Percentiles rank a stretch among this genome's conserved stretches.
Evolutionary conservation across 1,140 invertebrate genomes (phyloP).

Genomic region (Bombus affinis): DNA sequence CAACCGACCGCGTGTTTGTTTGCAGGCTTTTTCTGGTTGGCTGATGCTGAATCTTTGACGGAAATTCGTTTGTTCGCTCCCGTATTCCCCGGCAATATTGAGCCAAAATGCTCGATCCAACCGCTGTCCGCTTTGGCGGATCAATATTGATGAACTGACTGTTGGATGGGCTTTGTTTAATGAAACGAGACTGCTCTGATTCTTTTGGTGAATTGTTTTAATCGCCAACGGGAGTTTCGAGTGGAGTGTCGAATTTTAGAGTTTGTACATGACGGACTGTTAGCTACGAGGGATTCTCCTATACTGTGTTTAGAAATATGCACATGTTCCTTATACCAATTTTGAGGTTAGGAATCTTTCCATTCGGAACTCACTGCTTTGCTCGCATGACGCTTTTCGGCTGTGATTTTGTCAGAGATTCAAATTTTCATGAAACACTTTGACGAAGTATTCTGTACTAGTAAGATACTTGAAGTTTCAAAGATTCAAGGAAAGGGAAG

Average conservation of each 20-base stretch:
- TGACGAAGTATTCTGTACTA: no score
- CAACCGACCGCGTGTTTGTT: neutral
- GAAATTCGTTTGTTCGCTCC: neutral
- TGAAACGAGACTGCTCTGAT: neutral
- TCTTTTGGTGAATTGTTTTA: neutral
- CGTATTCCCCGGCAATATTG: neutral
- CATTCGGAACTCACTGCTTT: no score
- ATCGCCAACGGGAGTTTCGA: neutral
- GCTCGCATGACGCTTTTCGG: no score
- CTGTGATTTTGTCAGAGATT: no score
- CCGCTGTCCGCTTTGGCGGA: neutral
- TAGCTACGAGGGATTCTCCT: no score
- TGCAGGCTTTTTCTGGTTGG: neutral
- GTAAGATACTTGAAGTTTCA: no score
- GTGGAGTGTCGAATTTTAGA: neutral
- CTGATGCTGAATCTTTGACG: constrained; percentile 11
- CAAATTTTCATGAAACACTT: no score
- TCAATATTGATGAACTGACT: neutral
- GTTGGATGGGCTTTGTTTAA: neutral
- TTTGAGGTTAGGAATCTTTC: no score
- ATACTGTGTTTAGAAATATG: no score
- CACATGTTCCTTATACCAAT: no score
- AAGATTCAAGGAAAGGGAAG: no score
- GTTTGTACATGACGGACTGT: neutral
- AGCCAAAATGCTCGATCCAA: neutral